These are phyloP conservation scores for Germaria angustata DNA, from an alignment of 2,888 invertebrate genomes.

Conservation along the genomic window DNA sequence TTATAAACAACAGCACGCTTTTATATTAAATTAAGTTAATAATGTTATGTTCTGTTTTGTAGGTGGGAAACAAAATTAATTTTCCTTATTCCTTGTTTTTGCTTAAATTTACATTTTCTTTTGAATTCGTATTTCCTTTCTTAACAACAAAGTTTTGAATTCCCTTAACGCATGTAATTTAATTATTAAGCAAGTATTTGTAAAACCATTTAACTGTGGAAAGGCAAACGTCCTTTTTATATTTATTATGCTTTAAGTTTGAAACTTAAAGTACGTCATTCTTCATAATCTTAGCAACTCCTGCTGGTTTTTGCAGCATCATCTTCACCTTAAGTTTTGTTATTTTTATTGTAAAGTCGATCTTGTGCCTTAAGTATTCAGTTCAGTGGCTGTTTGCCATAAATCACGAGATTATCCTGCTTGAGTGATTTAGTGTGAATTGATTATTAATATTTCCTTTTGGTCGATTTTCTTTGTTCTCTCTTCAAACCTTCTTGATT, in stretches of 20 bases:
- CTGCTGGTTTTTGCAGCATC: not conserved
- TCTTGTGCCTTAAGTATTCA: slow-evolving; percentile 4
- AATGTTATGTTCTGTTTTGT: too few relatives aligned
- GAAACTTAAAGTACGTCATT: not conserved
- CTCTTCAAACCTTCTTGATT: not conserved
- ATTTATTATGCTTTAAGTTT: not conserved
- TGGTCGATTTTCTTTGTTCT: not conserved
- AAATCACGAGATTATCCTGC: slow-evolving; percentile 60
- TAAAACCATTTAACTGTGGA: slow-evolving; percentile 14
- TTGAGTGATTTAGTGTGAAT: slow-evolving; percentile 63
- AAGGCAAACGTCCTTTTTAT: slow-evolving; percentile 15
- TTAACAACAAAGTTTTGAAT: not conserved
- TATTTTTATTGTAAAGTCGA: not conserved
- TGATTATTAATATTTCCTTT: slow-evolving; percentile 50
- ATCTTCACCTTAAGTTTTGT: not conserved
- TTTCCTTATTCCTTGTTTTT: too few relatives aligned
- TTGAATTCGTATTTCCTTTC: too few relatives aligned
- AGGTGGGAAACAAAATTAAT: too few relatives aligned
- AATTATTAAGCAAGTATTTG: slow-evolving; percentile 44
- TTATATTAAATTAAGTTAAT: too few relatives aligned
- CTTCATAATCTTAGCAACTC: not conserved
- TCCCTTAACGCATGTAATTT: not conserved
- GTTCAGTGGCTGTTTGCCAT: slow-evolving; percentile 34
- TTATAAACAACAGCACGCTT: too few relatives aligned
- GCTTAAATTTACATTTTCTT: too few relatives aligned